Evolutionary conservation across 2,797 vertebrate species (phyloP).

Genomic region (Odontamblyopus rebecca): DNA sequence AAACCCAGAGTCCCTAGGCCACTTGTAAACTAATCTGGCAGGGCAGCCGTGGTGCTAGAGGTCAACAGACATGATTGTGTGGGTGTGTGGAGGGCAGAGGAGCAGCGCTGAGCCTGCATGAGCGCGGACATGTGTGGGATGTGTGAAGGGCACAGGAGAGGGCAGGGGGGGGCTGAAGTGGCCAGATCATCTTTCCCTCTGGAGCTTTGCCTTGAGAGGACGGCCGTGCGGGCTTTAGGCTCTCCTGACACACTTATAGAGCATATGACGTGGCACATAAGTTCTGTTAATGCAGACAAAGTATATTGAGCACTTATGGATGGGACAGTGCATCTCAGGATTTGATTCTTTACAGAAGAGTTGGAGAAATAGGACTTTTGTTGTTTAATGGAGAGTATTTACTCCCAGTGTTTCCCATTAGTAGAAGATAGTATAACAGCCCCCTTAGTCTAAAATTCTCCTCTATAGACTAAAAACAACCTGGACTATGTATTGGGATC

Average conservation of each 20-base stretch:
- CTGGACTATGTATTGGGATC: too few species aligned
- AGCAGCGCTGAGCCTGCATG: slow-evolving; percentile 45
- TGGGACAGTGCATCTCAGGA: background rate
- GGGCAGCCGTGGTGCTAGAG: slow-evolving; percentile 74
- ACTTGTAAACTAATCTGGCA: slow-evolving; percentile 77
- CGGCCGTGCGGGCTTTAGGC: slow-evolving; percentile 36
- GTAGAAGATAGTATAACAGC: too few species aligned
- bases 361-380: background rate
- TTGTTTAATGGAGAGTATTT: background rate
- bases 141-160: slow-evolving; percentile 74
- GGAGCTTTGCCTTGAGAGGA: slow-evolving; percentile 64
- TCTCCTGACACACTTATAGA: slow-evolving; percentile 26
- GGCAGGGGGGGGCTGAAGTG: slow-evolving; percentile 62
- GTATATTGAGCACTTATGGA: background rate
- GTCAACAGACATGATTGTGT: slow-evolving; percentile 77
- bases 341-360: background rate
- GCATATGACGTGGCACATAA: slow-evolving; percentile 21
- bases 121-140: slow-evolving; percentile 48
- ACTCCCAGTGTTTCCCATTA: too few species aligned
- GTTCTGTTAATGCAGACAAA: slow-evolving; percentile 35
- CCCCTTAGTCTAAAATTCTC: too few species aligned
- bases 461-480: too few species aligned
- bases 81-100: slow-evolving; percentile 70
- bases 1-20: slow-evolving; percentile 66
- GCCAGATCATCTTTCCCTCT: slow-evolving; percentile 77